These are phyloP conservation scores for Cyanoderma ruficeps DNA, from an alignment of 2,113 vertebrate species.

Conservation along the genomic window DNA sequence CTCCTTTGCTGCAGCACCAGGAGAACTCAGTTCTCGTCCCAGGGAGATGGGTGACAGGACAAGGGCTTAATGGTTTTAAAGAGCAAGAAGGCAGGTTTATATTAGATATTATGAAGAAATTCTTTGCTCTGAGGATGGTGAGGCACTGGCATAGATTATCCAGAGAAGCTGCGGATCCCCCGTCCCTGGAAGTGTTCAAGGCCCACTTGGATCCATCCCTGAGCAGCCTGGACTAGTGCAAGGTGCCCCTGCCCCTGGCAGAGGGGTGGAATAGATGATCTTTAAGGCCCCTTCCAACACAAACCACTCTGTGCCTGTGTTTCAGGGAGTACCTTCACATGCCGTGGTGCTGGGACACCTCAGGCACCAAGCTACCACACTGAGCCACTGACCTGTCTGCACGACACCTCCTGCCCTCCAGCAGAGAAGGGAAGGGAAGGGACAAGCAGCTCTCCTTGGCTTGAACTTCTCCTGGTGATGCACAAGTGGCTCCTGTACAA, in stretches of 20 bases:
- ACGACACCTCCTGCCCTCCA: neutral
- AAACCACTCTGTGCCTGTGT: neutral
- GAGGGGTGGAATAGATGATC: neutral
- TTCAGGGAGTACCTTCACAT: neutral
- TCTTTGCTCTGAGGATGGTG: neutral
- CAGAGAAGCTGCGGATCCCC: neutral
- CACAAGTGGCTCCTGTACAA: neutral
- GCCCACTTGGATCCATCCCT: neutral
- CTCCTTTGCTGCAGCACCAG: neutral
- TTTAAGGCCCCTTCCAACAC: neutral
- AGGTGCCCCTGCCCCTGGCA: neutral
- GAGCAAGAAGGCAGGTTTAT: neutral
- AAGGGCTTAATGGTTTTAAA: neutral
- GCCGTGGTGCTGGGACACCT: fast-evolving
- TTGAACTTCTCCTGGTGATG: neutral
- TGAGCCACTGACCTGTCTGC: fast-evolving
- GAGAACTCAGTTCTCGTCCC: neutral
- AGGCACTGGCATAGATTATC: neutral
- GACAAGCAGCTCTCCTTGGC: neutral
- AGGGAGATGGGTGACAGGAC: neutral
- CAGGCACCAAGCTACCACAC: neutral
- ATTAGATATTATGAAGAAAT: neutral
- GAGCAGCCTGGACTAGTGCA: neutral
- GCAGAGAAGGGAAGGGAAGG: neutral
- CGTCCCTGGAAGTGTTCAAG: neutral